phyloP scores from a whole-genome alignment of 2,797 vertebrate species.

The Onychomys arenicola region DNA sequence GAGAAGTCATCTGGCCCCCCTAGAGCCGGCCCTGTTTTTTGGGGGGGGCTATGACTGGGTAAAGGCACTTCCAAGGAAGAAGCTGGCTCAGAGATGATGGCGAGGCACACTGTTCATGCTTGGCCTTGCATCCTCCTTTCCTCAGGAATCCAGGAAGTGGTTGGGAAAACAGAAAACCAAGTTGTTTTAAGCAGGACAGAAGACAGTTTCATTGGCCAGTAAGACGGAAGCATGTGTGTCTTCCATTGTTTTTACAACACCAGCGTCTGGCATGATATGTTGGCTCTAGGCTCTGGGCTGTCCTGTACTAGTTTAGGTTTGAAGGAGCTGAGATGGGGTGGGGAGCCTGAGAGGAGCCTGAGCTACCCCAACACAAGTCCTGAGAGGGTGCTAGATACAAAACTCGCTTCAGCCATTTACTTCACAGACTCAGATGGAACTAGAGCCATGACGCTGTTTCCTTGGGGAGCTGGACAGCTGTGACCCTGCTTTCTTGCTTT shows the following conservation, averaged over 20 bases:
- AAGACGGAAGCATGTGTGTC: neutral
- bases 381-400: slow-evolving; percentile 19
- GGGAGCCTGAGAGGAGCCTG: neutral
- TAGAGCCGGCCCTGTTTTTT: neutral
- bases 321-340: neutral
- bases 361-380: neutral
- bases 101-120: neutral
- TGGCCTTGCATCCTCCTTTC: neutral
- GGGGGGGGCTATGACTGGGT: neutral
- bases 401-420: neutral
- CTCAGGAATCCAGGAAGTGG: neutral
- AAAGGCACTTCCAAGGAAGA: neutral
- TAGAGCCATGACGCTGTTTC: slow-evolving; percentile 30
- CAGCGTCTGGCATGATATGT: neutral
- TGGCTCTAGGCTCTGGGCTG: slow-evolving; percentile 32
- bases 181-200: slow-evolving; percentile 39
- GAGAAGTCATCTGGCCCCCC: slow-evolving; percentile 24
- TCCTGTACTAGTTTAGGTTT: neutral
- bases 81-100: neutral
- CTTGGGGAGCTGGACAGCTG: slow-evolving; percentile 42
- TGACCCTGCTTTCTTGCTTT: slow-evolving; percentile 59
- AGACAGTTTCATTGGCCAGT: neutral
- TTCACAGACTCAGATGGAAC: neutral
- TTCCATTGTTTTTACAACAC: slow-evolving; percentile 1
- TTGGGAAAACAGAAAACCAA: neutral